phyloP scores from a whole-genome alignment of 2,888 invertebrate genomes.

The Bellardia bayeri region DNA sequence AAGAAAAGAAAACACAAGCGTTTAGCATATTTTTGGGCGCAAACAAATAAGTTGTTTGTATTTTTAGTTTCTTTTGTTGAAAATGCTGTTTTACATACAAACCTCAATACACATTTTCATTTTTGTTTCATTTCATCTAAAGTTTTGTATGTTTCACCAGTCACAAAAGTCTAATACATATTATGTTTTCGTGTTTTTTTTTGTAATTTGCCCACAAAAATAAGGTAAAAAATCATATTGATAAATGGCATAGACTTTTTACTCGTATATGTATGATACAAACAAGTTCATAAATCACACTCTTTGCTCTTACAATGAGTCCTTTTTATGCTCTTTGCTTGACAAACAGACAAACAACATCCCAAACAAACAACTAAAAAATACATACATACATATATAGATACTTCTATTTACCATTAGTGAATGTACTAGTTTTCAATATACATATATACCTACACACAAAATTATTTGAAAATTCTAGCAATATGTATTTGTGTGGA shows the following conservation, averaged over 20 bases:
- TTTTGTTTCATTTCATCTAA: slow-evolving; percentile 1
- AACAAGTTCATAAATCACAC: slow-evolving; percentile 73
- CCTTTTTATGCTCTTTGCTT: slow-evolving; percentile 8
- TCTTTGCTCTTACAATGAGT: slow-evolving; percentile 45
- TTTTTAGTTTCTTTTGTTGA: slow-evolving; percentile 31
- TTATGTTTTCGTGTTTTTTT: slow-evolving; percentile 10
- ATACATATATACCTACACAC: not conserved
- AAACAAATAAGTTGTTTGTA: slow-evolving; percentile 57
- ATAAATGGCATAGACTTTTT: slow-evolving; percentile 63
- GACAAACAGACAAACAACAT: slow-evolving; percentile 15
- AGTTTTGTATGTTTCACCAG: slow-evolving; percentile 21
- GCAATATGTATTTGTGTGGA: not conserved
- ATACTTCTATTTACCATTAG: slow-evolving; percentile 20
- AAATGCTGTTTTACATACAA: not conserved
- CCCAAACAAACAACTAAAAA: slow-evolving; percentile 19
- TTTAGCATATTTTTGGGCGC: slow-evolving; percentile 71
- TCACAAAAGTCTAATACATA: slow-evolving; percentile 25
- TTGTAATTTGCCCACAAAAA: slow-evolving; percentile 30
- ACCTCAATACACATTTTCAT: not conserved
- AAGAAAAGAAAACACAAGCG: slow-evolving; percentile 39
- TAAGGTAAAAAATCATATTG: slow-evolving; percentile 56
- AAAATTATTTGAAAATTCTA: not conserved
- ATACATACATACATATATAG: not conserved
- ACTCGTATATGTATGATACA: slow-evolving; percentile 25
- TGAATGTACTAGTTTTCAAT: slow-evolving; percentile 35